Base-by-base conservation (phyloP, 1,140 invertebrate species). In the Lethrus apterus region DNA sequence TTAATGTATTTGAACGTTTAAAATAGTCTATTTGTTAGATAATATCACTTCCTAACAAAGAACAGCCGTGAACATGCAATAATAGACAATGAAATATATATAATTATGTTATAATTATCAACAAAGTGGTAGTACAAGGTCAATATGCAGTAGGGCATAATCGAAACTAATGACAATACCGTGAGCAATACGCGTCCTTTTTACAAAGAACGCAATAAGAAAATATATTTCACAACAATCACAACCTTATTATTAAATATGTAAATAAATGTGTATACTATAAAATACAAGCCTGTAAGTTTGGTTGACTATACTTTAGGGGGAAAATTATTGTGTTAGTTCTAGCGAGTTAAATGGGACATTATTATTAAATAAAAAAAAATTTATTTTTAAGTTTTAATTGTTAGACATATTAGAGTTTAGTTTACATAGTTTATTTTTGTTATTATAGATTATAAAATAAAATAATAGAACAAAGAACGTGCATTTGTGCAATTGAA, bases 111-210 rank as follows among this genome's bases (percentile, higher is more conserved):
- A 42, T 36, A 55, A 57, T 51, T 58, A 58, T 54, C 51, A 47
- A 43, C 44, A 52, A 51, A 52, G 52, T 46, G 49, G 57, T 52
- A 52, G 32, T 49, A 20, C 57, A 58, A 58, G 57, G 57, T 52
- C 46, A 52, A 45, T 23, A 41, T 26, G 38, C 38, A 41, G 19
- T 35, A 21, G 15, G 32, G 21, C 24, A 31, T 18, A 29, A 21
- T 29, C 4, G 11, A 18, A 5, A 40, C 4, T 9, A n/a, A n/a
- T n/a, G n/a, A n/a, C n/a, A n/a, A n/a, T n/a, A n/a, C n/a, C n/a
- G n/a, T n/a, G n/a, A n/a, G n/a, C n/a, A n/a, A n/a, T 26, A 26
- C n/a, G 10, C 10, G 30, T 31, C 30, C 30, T 31, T 31, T 5
- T n/a, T n/a, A n/a, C n/a, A n/a, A n/a, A n/a, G 4, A 5, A 31